A percentile compares a stretch with the other conserved stretches of the same genome.
phyloP scores from a whole-genome alignment of 2,888 invertebrate species.

The Autographa pulchrina region DNA sequence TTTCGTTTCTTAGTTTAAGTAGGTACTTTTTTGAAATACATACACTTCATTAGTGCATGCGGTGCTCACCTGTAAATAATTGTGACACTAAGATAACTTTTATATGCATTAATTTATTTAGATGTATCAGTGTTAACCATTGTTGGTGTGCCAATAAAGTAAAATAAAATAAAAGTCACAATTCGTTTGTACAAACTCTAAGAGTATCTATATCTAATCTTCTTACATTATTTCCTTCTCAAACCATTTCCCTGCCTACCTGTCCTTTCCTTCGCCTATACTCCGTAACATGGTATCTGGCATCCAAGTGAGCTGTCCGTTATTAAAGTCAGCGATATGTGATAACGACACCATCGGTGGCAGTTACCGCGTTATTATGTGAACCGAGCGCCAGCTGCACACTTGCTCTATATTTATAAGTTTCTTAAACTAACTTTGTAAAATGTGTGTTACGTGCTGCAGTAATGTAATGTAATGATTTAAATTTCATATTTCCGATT shows the following conservation, averaged over 20 bases:
- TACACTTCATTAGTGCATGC: too few species aligned
- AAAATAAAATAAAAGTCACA: too few species aligned
- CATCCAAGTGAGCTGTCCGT: conserved; percentile 27
- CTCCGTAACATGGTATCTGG: conserved; percentile 17
- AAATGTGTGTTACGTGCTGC: background rate
- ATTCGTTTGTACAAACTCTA: background rate
- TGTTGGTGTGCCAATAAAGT: too few species aligned
- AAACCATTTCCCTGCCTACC: background rate
- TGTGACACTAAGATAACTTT: too few species aligned
- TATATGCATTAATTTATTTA: too few species aligned
- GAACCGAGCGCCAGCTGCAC: conserved; percentile 9
- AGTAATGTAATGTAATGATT: background rate
- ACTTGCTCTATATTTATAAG: conserved; percentile 6
- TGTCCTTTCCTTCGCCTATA: background rate
- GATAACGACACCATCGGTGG: conserved; percentile 36
- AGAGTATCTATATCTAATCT: too few species aligned
- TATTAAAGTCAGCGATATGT: conserved; percentile 42
- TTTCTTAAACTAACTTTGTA: conserved; percentile 1
- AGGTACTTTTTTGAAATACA: too few species aligned
- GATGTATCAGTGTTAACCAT: too few species aligned
- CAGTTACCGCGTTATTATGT: conserved; percentile 25
- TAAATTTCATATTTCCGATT: background rate
- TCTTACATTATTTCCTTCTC: too few species aligned
- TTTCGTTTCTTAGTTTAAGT: too few species aligned
- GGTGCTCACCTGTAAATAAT: too few species aligned